These are phyloP conservation scores for Oncorhynchus kisutch DNA, from an alignment of 2,113 vertebrate genomes.

Conservation along the genomic window DNA sequence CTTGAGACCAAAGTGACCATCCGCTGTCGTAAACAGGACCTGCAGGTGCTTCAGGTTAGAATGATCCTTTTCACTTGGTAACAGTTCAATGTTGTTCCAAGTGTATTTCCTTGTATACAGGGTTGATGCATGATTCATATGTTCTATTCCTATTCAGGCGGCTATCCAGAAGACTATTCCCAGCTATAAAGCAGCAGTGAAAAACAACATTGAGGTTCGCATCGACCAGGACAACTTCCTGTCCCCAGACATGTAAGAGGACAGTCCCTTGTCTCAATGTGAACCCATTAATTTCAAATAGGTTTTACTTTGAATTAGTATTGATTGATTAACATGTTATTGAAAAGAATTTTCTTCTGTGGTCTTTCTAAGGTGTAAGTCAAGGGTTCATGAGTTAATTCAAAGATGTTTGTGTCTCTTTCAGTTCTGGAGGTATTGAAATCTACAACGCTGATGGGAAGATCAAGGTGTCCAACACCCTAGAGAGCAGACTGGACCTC, in stretches of 20 bases:
- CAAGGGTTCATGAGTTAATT: not conserved
- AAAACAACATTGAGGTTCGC: conserved; percentile 84
- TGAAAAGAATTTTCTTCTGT: too few species aligned
- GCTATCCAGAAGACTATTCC: conserved; percentile 89
- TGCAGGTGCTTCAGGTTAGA: conserved; percentile 85
- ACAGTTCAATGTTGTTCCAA: not conserved
- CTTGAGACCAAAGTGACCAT: conserved; percentile 85
- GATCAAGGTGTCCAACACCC: conserved; percentile 95
- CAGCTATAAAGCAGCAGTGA: conserved; percentile 86
- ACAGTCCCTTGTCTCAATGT: not conserved
- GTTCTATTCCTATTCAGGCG: conserved; percentile 60
- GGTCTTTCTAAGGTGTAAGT: not conserved
- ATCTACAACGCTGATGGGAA: conserved; percentile 87
- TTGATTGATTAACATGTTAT: not conserved
- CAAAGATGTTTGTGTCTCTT: not conserved
- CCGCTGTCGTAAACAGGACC: conserved; percentile 90
- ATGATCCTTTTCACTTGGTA: not conserved
- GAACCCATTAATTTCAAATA: not conserved
- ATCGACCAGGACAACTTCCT: conserved; percentile 90
- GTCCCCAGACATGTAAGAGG: conserved; percentile 84
- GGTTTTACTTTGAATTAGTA: not conserved
- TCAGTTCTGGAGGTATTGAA: conserved; percentile 92
- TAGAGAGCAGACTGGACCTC: conserved; percentile 95
- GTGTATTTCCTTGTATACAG: not conserved
- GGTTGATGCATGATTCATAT: not conserved